Evolutionary conservation across 2,797 vertebrate genomes (phyloP), one percentile per base, ranked within the genome.

Genomic region (Urosaurus nigricauda): DNA sequence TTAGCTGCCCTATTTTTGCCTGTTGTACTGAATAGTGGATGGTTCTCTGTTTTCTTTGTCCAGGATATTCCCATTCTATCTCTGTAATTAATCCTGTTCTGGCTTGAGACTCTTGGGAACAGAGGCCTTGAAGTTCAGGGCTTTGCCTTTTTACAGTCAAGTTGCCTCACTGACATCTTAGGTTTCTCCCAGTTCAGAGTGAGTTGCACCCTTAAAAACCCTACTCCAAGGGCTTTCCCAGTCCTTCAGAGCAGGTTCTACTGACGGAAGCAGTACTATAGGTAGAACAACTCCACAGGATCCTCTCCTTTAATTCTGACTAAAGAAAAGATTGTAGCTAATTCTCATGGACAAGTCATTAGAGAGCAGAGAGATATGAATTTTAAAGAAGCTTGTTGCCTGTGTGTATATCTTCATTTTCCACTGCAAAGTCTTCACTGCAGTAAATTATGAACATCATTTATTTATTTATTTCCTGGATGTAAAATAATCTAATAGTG

Each of bases 391-490:
- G 80, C 26, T 43, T 40, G 0, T 24, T 56, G 17, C 11, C 85
- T 90, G 74, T 24, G 21, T 75, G 93, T 87, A 88, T 92, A 92
- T 70, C 17, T 7, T 90, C 32, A 37, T 91, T 86, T 65, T 21
- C 37, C 2, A 81, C 40, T 77, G 84, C 70, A 63, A 58, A 92
- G 14, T 68, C n/a, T 84, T 87, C 11, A 35, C 65, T 35, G 47
- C 14, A 58, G 32, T 51, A 78, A 92, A 91, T 83, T 40, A 87
- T 51, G 77, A 77, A 78, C 35, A 35, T 89, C 35, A 35, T 89
- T 92, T 71, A 93, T 94, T 94, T 89, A 90, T 92, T 89, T 89
- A 75, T 92, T 92, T 92, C 74, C 83, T 82, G 77, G 77, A 88
- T 91, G 56, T 92, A 78, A 78, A 90, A 29, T 4, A 37, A 16